Conservation (phyloP, 2,797 vertebrate genomes). For the Squalus acanthias region DNA sequence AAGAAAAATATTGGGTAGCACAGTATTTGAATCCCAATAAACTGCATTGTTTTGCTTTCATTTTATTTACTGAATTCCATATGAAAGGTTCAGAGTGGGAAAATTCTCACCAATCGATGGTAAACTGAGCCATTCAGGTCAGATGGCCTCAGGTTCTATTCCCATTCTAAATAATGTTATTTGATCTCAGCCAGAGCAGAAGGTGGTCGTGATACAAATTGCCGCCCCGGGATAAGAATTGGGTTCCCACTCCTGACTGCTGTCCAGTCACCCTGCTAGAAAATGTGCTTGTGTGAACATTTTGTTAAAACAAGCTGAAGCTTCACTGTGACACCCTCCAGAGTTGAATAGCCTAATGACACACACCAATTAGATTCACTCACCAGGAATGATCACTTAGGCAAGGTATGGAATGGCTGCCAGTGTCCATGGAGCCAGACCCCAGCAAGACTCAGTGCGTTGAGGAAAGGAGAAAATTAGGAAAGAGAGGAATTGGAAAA, state of each 20-base stretch:
- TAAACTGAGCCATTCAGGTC: not conserved
- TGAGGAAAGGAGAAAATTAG: not conserved
- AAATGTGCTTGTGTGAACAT: not conserved
- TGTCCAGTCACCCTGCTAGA: too few relatives aligned
- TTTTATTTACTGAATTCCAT: too few relatives aligned
- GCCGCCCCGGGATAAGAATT: too few relatives aligned
- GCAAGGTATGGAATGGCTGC: not conserved
- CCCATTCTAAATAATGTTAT: too few relatives aligned
- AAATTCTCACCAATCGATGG: not conserved
- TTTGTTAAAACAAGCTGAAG: too few relatives aligned
- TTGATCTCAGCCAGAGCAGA: too few relatives aligned
- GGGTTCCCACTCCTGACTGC: too few relatives aligned
- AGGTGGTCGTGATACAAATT: too few relatives aligned
- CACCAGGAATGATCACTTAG: not conserved
- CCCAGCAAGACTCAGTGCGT: not conserved
- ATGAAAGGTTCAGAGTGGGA: not conserved
- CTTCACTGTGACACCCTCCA: not conserved
- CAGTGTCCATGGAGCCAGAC: not conserved
- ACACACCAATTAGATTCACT: not conserved
- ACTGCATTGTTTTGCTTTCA: too few relatives aligned
- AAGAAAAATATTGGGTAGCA: too few relatives aligned
- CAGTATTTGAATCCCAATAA: too few relatives aligned
- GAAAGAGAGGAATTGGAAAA: not conserved
- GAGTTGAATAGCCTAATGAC: not conserved
- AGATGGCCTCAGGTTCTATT: not conserved